Percentiles rank a stretch among this genome's conserved stretches.
Evolutionary conservation across 2,888 invertebrate species (phyloP).

Genomic region (Falcaria lacertinaria): DNA sequence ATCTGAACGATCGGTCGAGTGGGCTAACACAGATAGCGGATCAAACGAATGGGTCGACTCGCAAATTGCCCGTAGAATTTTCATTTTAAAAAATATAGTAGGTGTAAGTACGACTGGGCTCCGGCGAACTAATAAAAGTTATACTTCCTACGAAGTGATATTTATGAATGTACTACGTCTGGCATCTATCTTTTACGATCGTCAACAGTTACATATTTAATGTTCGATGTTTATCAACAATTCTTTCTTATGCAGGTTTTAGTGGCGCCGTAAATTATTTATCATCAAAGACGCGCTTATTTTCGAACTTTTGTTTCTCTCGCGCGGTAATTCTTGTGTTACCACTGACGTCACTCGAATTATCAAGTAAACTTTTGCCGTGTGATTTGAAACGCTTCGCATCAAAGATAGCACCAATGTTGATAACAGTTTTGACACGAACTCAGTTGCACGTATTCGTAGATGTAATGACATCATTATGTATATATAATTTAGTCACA

Average conservation of each 20-base stretch:
- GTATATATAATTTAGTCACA: conserved; percentile 35
- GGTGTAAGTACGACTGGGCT: conserved; percentile 49
- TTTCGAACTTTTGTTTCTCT: conserved; percentile 73
- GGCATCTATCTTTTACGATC: conserved; percentile 74
- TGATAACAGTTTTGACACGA: conserved; percentile 54
- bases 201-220: conserved; percentile 79
- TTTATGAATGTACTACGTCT: conserved; percentile 65
- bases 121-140: conserved; percentile 62
- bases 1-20: conserved; percentile 51
- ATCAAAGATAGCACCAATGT: conserved; percentile 37
- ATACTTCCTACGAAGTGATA: conserved; percentile 69
- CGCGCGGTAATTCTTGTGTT: conserved; percentile 43
- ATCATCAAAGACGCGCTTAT: conserved; percentile 76
- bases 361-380: conserved; percentile 55
- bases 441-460: conserved; percentile 31
- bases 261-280: conserved; percentile 75
- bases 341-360: conserved; percentile 53
- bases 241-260: conserved; percentile 79
- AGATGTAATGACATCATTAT: conserved; percentile 54
- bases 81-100: conserved; percentile 58
- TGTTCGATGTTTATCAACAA: conserved; percentile 79
- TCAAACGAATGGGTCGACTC: conserved; percentile 52
- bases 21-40: conserved; percentile 45
- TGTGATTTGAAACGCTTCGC: conserved; percentile 35
- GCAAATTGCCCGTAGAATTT: conserved; percentile 66